phyloP scores from a whole-genome alignment of 2,797 vertebrate genomes.

The Myotis pilosus region DNA sequence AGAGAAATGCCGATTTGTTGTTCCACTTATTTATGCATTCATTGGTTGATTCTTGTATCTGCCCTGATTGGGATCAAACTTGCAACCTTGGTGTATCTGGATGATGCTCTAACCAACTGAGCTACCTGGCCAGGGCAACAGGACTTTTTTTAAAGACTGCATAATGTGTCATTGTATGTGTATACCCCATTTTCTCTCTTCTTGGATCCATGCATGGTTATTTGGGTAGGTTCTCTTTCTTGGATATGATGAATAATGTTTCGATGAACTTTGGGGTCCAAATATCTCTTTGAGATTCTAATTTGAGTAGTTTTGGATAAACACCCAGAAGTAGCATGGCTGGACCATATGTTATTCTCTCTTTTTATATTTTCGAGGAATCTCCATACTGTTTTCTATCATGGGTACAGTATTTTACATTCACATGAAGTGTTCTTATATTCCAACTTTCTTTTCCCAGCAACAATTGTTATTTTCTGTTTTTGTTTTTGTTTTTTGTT shows the following conservation, averaged over 20 bases:
- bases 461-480: background rate
- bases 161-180: background rate
- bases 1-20: background rate
- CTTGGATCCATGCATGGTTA: background rate
- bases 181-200: background rate
- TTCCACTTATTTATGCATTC: background rate
- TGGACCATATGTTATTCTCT: background rate
- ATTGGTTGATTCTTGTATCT: background rate
- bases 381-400: background rate
- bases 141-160: background rate
- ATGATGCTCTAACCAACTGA: background rate
- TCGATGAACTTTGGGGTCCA: background rate
- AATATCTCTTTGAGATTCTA: background rate
- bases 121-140: background rate
- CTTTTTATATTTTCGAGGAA: background rate
- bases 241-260: background rate
- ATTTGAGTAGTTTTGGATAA: background rate
- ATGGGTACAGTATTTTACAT: background rate
- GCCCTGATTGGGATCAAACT: background rate
- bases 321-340: background rate
- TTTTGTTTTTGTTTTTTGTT: background rate
- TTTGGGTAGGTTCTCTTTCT: background rate
- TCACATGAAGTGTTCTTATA: background rate
- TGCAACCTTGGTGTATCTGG: no score
- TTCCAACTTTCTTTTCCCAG: background rate